Evolutionary conservation across 2,113 vertebrate genomes (phyloP), one percentile per base, ranked within the genome.

Genomic region (Myotis yumanensis): DNA sequence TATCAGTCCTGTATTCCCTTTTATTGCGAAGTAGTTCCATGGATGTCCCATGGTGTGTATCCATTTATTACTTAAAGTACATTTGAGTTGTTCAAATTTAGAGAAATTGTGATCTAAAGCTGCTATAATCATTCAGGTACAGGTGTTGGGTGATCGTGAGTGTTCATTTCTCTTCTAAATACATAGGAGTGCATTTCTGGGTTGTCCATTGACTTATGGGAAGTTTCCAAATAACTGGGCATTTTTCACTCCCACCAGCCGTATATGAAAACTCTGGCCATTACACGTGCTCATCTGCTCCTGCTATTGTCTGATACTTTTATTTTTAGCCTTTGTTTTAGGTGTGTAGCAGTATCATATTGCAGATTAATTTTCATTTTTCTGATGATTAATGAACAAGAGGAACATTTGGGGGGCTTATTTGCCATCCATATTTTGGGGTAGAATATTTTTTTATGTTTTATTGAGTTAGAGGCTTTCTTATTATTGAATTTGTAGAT

Each of bases 331-430:
- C 2, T 75, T 76, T 37, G 62, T 62, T 73, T 83, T 82, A 72
- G 20, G 46, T 86, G 5, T 64, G 3, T 40, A 64, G 28, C 35
- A 16, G 16, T 7, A 40, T 28, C 4, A 54, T 82, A 14, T 4
- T 72, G 20, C 59, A 25, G 37, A 37, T 96, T 64, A 71, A 93
- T 92, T 87, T 93, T 14, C 15, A n/a, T 73, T 85, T 93, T 91
- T 80, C 51, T 94, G 30, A 86, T 92, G 37, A 92, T 35, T 87
- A 81, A 88, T 30, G 22, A 95, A 40, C 30, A 64, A 64, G 72
- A 89, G 22, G 16, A 66, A 87, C 8, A n/a, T 85, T 71, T 23
- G 37, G 22, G n/a, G n/a, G 28, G 18, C n/a, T 77, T 46, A 68
- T 51, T 43, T 73, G 28, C 22, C 11, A 90, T 68, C 23, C 46